A percentile compares a stretch with the other conserved stretches of the same genome.
These are phyloP conservation scores for Dipodomys stephensi DNA, from an alignment of 2,113 vertebrate species.

Conservation along the genomic window DNA sequence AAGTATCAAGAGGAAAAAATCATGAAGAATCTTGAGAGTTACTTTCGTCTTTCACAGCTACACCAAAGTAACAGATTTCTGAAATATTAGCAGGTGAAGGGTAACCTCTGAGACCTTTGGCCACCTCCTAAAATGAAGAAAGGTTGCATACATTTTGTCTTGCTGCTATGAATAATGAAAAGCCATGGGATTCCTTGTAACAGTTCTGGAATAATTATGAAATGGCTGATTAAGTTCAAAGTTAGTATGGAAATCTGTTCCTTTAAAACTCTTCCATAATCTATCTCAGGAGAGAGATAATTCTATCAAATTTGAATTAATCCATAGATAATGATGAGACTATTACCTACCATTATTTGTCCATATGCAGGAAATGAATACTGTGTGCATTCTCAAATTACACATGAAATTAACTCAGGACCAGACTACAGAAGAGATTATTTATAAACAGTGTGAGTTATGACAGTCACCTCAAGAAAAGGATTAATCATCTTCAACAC, in stretches of 20 bases:
- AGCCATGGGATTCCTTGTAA: conserved; percentile 72
- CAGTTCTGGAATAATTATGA: conserved; percentile 76
- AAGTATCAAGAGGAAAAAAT: background rate
- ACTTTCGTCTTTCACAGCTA: conserved; percentile 29
- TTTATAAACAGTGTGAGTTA: conserved; percentile 67
- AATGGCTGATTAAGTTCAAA: conserved; percentile 82
- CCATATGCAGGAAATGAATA: conserved; percentile 62
- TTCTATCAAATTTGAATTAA: conserved; percentile 82
- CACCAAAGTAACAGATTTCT: conserved; percentile 52
- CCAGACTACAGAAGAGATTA: conserved; percentile 58
- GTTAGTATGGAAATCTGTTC: conserved; percentile 82
- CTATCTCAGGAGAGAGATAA: conserved; percentile 78
- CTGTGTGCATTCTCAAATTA: conserved; percentile 63
- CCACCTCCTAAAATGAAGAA: conserved; percentile 66
- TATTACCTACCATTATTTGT: conserved; percentile 40
- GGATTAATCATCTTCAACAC: conserved; percentile 66
- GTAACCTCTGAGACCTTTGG: conserved; percentile 74
- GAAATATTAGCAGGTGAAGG: conserved; percentile 69
- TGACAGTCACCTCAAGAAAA: conserved; percentile 53
- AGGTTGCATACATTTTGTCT: conserved; percentile 75
- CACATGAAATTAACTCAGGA: conserved; percentile 67
- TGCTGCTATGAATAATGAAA: conserved; percentile 76
- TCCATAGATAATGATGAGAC: conserved; percentile 73
- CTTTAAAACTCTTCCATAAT: conserved; percentile 77
- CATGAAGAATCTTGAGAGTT: conserved; percentile 33